phyloP scores from a whole-genome alignment of 2,888 invertebrate genomes.

The Melanostoma scalare region DNA sequence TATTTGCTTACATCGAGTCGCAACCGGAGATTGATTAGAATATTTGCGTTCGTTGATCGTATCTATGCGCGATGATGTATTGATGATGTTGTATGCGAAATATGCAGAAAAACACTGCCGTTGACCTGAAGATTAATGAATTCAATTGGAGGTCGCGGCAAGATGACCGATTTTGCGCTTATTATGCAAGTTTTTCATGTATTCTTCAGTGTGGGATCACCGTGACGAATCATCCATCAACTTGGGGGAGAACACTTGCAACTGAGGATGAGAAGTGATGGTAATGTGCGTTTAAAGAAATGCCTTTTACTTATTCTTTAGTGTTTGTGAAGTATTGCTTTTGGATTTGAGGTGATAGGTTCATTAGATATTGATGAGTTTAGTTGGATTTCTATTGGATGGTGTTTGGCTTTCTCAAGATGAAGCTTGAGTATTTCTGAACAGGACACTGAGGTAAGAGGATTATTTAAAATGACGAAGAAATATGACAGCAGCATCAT shows the following conservation, averaged over 20 bases:
- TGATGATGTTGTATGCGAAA: constrained; percentile 38
- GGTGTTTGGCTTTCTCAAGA: no score
- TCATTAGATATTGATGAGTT: constrained; percentile 44
- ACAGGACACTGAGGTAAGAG: no score
- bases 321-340: constrained; percentile 30
- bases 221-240: constrained; percentile 59
- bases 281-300: constrained; percentile 16
- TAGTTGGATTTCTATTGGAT: not conserved
- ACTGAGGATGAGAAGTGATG: constrained; percentile 15
- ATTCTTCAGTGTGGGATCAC: constrained; percentile 63
- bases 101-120: constrained; percentile 24
- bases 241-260: constrained; percentile 42
- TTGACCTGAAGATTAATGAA: constrained; percentile 72
- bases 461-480: no score
- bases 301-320: constrained; percentile 31
- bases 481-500: no score
- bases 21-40: constrained; percentile 69
- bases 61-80: constrained; percentile 45
- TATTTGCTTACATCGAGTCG: constrained; percentile 1
- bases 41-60: constrained; percentile 59
- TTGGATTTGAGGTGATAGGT: constrained; percentile 35
- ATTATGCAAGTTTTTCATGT: constrained; percentile 62
- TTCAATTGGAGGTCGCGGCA: constrained; percentile 67
- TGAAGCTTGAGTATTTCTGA: no score
- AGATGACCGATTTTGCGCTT: constrained; percentile 67